Conservation (phyloP, 2,888 invertebrate genomes). For the Heliconius erato region DNA sequence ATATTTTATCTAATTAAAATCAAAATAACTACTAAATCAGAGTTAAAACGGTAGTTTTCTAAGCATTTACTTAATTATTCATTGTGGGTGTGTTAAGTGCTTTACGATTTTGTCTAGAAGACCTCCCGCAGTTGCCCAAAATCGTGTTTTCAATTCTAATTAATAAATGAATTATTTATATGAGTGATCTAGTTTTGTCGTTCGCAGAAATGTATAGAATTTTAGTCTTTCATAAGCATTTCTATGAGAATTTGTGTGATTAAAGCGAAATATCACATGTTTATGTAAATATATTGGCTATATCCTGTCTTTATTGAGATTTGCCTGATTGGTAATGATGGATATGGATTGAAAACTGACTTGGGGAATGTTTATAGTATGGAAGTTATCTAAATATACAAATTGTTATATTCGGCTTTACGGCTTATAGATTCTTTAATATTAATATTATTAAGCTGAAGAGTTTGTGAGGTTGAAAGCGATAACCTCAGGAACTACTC, state of each 20-base stretch:
- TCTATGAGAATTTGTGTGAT: constrained; percentile 23
- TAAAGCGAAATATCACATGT: constrained; percentile 15
- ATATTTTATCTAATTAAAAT: background rate
- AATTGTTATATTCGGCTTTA: background rate
- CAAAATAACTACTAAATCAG: background rate
- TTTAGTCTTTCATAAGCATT: constrained; percentile 22
- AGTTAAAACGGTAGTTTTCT: constrained; percentile 55
- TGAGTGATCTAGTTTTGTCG: constrained; percentile 39
- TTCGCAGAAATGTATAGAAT: constrained; percentile 19
- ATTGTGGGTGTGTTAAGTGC: constrained; percentile 52
- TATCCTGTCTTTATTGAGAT: background rate
- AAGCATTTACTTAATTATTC: constrained; percentile 71
- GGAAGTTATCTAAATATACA: too few relatives aligned
- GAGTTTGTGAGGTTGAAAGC: too few relatives aligned
- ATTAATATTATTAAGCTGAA: too few relatives aligned
- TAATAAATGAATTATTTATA: constrained; percentile 51
- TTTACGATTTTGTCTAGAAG: constrained; percentile 34
- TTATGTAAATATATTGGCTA: constrained; percentile 10
- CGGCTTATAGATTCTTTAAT: background rate
- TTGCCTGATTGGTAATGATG: background rate
- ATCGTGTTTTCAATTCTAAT: constrained; percentile 46
- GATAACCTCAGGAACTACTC: too few relatives aligned
- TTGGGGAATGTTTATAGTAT: background rate
- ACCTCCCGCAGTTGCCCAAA: constrained; percentile 48
- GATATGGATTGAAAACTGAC: background rate